These are phyloP conservation scores for Carposina sasakii DNA, from an alignment of 1,140 invertebrate species.

Conservation along the genomic window DNA sequence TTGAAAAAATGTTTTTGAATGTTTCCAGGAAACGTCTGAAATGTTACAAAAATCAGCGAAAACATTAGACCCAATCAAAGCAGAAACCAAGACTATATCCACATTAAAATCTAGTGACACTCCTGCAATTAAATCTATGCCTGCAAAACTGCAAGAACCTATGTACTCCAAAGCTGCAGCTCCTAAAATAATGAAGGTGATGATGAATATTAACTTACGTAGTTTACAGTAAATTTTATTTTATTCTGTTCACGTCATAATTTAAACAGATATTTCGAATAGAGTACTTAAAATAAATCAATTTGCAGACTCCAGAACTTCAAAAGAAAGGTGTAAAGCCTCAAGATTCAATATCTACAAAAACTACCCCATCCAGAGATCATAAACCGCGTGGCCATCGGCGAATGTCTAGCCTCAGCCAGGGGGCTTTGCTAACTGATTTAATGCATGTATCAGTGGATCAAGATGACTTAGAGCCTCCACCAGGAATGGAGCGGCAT, in stretches of 20 bases:
- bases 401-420: constrained; percentile 54
- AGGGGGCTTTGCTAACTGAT: constrained; percentile 45
- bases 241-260: background rate
- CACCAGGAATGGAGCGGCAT: constrained; percentile 43
- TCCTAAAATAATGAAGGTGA: constrained; percentile 50
- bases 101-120: constrained; percentile 47
- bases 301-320: constrained; percentile 48
- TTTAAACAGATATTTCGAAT: background rate
- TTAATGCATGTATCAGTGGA: constrained; percentile 44
- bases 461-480: constrained; percentile 38
- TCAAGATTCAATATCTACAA: constrained; percentile 28
- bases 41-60: constrained; percentile 37
- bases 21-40: constrained; percentile 44
- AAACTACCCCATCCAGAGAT: constrained; percentile 35
- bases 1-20: no score
- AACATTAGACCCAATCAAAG: constrained; percentile 38
- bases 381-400: constrained; percentile 42
- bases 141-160: constrained; percentile 53
- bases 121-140: constrained; percentile 42
- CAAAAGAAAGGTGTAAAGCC: constrained; percentile 41
- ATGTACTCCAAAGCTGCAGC: constrained; percentile 59
- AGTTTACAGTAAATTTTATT: background rate
- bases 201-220: background rate
- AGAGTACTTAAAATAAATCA: background rate
- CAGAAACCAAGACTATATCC: constrained; percentile 49